Conservation (phyloP, 2,797 vertebrate genomes). For the Simalia tracyae region DNA sequence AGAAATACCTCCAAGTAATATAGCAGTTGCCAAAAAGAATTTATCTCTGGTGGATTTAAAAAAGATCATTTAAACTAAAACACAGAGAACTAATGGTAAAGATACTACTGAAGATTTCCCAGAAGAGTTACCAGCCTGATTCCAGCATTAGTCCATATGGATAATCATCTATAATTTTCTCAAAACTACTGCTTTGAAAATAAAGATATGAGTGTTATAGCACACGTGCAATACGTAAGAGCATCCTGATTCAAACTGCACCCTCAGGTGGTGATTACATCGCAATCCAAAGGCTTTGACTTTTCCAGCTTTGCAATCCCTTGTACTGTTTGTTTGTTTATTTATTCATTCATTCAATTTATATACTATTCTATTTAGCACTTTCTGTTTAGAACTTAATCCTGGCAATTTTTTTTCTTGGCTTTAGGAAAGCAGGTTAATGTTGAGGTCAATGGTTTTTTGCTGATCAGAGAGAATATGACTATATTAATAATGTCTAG, state of each 20-base stretch:
- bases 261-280: neutral
- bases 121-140: neutral
- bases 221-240: constrained; percentile 35
- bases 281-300: neutral
- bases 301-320: neutral
- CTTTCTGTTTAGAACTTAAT: neutral
- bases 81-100: constrained; percentile 30
- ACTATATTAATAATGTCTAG: neutral
- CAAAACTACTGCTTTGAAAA: constrained; percentile 37
- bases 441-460: neutral
- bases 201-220: constrained; percentile 36
- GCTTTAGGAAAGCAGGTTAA: neutral
- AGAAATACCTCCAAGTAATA: constrained; percentile 35
- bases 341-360: no score
- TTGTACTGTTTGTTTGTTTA: neutral
- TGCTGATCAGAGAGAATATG: neutral
- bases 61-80: constrained; percentile 42
- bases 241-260: constrained; percentile 14
- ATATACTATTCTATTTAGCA: neutral
- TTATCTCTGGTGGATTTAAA: constrained; percentile 33
- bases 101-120: constrained; percentile 10
- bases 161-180: constrained; percentile 14
- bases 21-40: constrained; percentile 56
- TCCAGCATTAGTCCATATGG: constrained; percentile 4
- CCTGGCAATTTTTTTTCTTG: neutral